Percentiles rank a stretch among this genome's conserved stretches.
These are phyloP conservation scores for Pyrgilauda ruficollis DNA, from an alignment of 2,113 vertebrate genomes.

Conservation along the genomic window DNA sequence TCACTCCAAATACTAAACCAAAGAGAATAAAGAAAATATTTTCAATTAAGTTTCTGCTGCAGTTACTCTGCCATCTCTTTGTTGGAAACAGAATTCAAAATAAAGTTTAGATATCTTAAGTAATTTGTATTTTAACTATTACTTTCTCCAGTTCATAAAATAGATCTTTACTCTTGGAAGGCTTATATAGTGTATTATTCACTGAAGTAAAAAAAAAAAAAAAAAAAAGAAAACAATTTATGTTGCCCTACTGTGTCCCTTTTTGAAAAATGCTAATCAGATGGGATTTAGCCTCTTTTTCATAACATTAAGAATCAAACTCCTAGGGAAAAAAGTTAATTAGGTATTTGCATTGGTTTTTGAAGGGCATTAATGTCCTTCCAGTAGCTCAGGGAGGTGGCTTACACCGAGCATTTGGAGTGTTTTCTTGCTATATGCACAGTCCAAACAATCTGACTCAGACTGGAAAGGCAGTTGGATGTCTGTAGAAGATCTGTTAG, in stretches of 20 bases:
- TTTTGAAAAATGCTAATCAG: background rate
- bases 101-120: too few species aligned
- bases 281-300: background rate
- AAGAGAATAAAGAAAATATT: too few species aligned
- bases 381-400: background rate
- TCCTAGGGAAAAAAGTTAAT: background rate
- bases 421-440: background rate
- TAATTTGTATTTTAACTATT: too few species aligned
- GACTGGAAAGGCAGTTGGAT: background rate
- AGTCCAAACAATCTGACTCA: background rate
- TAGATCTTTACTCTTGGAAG: too few species aligned
- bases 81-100: too few species aligned
- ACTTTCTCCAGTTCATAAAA: too few species aligned
- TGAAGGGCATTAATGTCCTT: background rate
- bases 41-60: too few species aligned
- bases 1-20: too few species aligned
- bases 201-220: too few species aligned
- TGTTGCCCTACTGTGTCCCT: background rate
- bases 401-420: background rate
- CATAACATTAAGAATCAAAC: background rate
- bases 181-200: too few species aligned
- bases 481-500: background rate
- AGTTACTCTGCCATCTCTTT: too few species aligned
- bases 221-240: background rate
- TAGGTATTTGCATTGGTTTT: background rate